These are phyloP conservation scores for Temnothorax nylanderi DNA, from an alignment of 1,140 invertebrate genomes.

Conservation along the genomic window DNA sequence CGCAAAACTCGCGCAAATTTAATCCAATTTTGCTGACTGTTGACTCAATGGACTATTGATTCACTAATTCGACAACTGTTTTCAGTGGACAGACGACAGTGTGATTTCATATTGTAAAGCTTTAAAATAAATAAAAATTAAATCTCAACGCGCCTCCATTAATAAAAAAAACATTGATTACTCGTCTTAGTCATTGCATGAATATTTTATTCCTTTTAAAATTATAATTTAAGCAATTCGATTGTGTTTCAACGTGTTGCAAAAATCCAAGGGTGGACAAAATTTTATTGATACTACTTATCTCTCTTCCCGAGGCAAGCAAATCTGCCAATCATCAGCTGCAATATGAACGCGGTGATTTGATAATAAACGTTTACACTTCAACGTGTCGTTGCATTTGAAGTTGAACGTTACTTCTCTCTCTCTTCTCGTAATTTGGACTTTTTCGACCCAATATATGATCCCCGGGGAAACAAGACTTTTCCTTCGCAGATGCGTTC, in stretches of 20 bases:
- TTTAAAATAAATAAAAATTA: constrained; percentile 9
- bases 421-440: not conserved
- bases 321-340: not conserved
- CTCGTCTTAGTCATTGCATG: not conserved
- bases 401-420: not conserved
- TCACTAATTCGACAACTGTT: not conserved
- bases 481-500: not conserved
- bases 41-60: not conserved
- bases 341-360: not conserved
- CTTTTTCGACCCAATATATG: not conserved
- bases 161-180: not conserved
- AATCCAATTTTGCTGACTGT: constrained; percentile 9
- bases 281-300: not conserved
- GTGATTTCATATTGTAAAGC: not conserved
- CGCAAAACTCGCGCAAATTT: not conserved
- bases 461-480: not conserved
- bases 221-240: not conserved
- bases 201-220: not conserved
- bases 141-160: not conserved
- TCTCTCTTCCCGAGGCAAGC: not conserved
- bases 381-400: not conserved
- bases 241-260: not conserved
- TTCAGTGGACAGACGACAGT: not conserved
- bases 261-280: not conserved
- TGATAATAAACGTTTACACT: not conserved